Evolutionary conservation across 2,888 invertebrate genomes (phyloP).

Genomic region (Drosophila kambysellisi): DNA sequence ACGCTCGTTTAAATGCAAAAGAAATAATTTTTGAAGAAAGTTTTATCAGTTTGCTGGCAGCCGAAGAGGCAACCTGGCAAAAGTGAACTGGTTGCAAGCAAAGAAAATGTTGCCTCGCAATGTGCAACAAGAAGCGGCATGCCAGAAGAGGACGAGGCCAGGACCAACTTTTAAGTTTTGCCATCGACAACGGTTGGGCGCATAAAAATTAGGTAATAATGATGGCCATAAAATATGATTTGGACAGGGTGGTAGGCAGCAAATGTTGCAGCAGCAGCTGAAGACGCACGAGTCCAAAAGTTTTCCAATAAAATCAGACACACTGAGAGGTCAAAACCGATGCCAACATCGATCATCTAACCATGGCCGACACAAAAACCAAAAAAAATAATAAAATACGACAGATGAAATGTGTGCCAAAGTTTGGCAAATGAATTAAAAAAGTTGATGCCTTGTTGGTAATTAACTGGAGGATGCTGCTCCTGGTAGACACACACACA

Average conservation of each 20-base stretch:
- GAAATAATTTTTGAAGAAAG: constrained; percentile 63
- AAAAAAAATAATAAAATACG: background rate
- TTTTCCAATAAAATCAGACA: constrained; percentile 79
- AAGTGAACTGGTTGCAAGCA: constrained; percentile 23
- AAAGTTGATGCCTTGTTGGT: constrained; percentile 66
- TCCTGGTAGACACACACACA: background rate
- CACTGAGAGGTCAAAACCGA: constrained; percentile 70
- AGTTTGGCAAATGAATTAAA: constrained; percentile 74
- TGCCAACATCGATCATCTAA: constrained; percentile 72
- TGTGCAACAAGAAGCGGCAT: constrained; percentile 72
- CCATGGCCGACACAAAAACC: constrained; percentile 4
- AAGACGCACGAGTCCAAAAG: constrained; percentile 49
- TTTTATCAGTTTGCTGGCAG: constrained; percentile 75
- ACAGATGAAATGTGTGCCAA: constrained; percentile 52
- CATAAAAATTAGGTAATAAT: constrained; percentile 80
- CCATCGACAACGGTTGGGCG: constrained; percentile 42
- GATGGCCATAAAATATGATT: constrained; percentile 80
- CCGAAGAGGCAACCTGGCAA: constrained; percentile 21
- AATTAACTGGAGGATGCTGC: constrained; percentile 66
- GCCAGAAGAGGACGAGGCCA: constrained; percentile 29
- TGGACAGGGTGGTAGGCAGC: constrained; percentile 43
- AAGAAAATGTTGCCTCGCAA: constrained; percentile 26
- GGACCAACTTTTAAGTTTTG: constrained; percentile 64
- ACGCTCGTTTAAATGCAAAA: constrained; percentile 71
- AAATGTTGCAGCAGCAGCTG: background rate